Base-by-base conservation (phyloP, 2,888 invertebrate species). In the Sturmia bella region DNA sequence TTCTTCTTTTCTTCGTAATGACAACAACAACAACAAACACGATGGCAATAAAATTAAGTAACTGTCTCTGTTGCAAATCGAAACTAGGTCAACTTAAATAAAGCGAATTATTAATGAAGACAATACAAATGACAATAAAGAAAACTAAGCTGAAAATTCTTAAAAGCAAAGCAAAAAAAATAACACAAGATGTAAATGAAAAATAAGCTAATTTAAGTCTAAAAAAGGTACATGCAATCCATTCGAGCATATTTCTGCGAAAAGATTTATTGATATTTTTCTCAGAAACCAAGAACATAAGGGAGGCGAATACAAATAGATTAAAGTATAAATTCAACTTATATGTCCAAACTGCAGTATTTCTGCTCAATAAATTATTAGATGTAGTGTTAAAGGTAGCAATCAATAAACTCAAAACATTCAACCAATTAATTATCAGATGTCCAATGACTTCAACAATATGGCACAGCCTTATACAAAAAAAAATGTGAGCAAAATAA, bases 31-130 rank as follows among this genome's bases (percentile, higher is more conserved):
- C 21, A 50, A n/a, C n/a, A n/a, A n/a, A n/a, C n/a, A n/a, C 13
- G 13, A 3, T 13, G n/a, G 3, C 41, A n/a, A 17, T 9, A 68
- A 21, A 7, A 27, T 56, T 54, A 63, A 54, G 24, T 54, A 56
- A 32, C 37, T 43, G 64, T 64, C 39, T 39, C 45, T 9, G 39
- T 56, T 56, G 32, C n/a, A 61, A 59, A 63, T 50, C n/a, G 24
- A 57, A 80, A 73, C 39, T 81, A 56, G 81, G 81, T 81, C 81
- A 81, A 54, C 54, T 63, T 77, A 73, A 59, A 77, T 68, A 72
- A 76, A 68, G 61, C 48, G 54, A 72, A 76, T 81, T 81, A 72
- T 66, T 61, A 68, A 80, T 81, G 76, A 81, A 68, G 68, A 68
- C 64, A 73, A 59, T 54, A 76, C 63, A 43, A 80, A 52, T 13